These are phyloP conservation scores for Drosophila lutescens DNA, from an alignment of 2,888 invertebrate genomes.

Conservation along the genomic window DNA sequence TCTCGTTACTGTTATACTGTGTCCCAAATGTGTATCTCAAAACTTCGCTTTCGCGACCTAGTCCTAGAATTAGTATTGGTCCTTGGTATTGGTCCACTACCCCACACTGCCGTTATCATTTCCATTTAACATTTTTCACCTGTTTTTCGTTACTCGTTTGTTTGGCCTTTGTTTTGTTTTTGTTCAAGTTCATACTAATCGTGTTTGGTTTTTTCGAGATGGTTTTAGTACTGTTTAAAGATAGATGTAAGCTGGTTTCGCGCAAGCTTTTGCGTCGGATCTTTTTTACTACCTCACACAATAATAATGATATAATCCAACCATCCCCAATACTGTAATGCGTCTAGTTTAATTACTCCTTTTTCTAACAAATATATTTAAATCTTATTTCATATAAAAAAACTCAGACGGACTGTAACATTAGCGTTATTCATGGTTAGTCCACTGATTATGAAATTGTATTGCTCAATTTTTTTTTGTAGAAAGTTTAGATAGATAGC, in stretches of 20 bases:
- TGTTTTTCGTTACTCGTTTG: slow-evolving; percentile 39
- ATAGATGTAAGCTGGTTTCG: slow-evolving; percentile 7
- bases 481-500: too few relatives aligned
- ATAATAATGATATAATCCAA: neutral
- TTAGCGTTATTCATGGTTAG: too few relatives aligned
- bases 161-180: slow-evolving; percentile 38
- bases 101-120: slow-evolving; percentile 25
- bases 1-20: slow-evolving; percentile 24
- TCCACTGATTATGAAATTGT: too few relatives aligned
- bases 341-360: neutral
- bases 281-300: neutral
- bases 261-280: neutral
- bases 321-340: neutral
- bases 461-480: too few relatives aligned
- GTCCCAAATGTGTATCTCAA: slow-evolving; percentile 25
- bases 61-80: slow-evolving; percentile 27
- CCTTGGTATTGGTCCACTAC: slow-evolving; percentile 38
- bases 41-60: slow-evolving; percentile 40
- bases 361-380: neutral
- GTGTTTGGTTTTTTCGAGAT: slow-evolving; percentile 5
- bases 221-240: slow-evolving; percentile 23
- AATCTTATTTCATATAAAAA: neutral
- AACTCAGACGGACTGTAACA: too few relatives aligned
- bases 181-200: slow-evolving; percentile 27
- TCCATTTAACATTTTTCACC: slow-evolving; percentile 32